These are phyloP conservation scores for Lordiphosa stackelbergi DNA, from an alignment of 1,140 invertebrate species.

Conservation along the genomic window DNA sequence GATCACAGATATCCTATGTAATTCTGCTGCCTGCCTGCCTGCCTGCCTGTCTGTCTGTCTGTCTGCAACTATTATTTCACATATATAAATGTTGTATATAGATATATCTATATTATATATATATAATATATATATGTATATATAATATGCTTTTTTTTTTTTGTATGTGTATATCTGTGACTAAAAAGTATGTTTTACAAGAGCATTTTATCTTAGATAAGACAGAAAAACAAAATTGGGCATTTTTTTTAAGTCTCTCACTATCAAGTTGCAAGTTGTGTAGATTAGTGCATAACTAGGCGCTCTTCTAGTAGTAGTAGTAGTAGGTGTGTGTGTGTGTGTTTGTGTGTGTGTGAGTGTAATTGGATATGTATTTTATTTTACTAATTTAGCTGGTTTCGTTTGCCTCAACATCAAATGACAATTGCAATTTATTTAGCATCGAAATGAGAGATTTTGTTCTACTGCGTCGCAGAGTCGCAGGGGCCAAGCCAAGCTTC, in stretches of 20 bases:
- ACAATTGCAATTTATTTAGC: neutral
- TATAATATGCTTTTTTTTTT: constrained; percentile 21
- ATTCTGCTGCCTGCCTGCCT: constrained; percentile 62
- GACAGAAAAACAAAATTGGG: too few relatives aligned
- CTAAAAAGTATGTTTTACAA: constrained; percentile 4
- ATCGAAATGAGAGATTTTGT: too few relatives aligned
- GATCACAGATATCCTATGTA: constrained; percentile 78
- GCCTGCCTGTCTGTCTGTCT: constrained; percentile 16
- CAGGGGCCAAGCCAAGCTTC: too few relatives aligned
- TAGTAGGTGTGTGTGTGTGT: constrained; percentile 3
- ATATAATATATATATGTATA: constrained; percentile 24
- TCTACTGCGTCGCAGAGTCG: too few relatives aligned
- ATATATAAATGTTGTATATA: constrained; percentile 46
- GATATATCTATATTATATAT: constrained; percentile 50
- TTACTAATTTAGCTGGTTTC: constrained; percentile 23
- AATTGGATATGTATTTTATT: constrained; percentile 37
- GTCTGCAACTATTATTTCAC: constrained; percentile 38
- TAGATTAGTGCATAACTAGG: too few relatives aligned
- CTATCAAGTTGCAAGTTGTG: too few relatives aligned
- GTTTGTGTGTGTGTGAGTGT: constrained; percentile 11
- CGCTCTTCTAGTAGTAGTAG: neutral
- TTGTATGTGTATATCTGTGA: constrained; percentile 16
- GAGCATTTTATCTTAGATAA: too few relatives aligned
- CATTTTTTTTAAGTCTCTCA: too few relatives aligned
- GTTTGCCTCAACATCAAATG: constrained; percentile 14